Evolutionary conservation across 2,113 vertebrate genomes (phyloP), one percentile per base, ranked within the genome.

Genomic region (Pyrgilauda ruficollis): DNA sequence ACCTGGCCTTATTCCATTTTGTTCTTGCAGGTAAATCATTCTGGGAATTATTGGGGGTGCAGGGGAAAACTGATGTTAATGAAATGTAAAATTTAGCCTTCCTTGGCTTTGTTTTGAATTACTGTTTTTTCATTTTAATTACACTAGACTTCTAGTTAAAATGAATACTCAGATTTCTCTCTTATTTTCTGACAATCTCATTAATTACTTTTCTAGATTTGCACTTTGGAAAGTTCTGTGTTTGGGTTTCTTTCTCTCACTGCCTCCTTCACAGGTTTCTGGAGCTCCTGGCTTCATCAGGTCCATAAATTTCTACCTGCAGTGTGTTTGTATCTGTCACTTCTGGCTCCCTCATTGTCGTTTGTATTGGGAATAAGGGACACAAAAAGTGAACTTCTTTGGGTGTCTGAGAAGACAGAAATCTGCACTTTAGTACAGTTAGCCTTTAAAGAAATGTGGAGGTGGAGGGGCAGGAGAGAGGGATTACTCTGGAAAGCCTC

Each of bases 401-500:
- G 16, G 67, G 11, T 41, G 11, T 59, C n/a, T 46, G 62, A 89
- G 69, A 74, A 79, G 70, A n/a, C 21, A 85, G 53, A 87, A 91
- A 50, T n/a, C 70, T 94, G 68, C 72, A 33, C 56, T 67, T 75
- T 10, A 31, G 26, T 47, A 41, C 43, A 70, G 50, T 93, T 84
- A 61, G 53, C 26, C 19, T 91, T 91, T 33, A 53, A 47, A 73
- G 56, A 50, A 49, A 5, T 19, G 1, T 0, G 2, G 16, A 53
- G 18, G 13, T 37, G 46, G 20, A 58, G 10, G 4, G 21, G 41
- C 31, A 41, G 63, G 58, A 58, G 59, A 43, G 46, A 63, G 55
- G 41, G 53, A 89, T 92, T 93, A 55, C 18, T 90, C 37, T 72
- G 84, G 37, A 88, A 90, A 92, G n/a, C 88, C 41, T 94, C 19